phyloP scores from a whole-genome alignment of 92 coral and sea anemone genomes.

The Bergia sp. region DNA sequence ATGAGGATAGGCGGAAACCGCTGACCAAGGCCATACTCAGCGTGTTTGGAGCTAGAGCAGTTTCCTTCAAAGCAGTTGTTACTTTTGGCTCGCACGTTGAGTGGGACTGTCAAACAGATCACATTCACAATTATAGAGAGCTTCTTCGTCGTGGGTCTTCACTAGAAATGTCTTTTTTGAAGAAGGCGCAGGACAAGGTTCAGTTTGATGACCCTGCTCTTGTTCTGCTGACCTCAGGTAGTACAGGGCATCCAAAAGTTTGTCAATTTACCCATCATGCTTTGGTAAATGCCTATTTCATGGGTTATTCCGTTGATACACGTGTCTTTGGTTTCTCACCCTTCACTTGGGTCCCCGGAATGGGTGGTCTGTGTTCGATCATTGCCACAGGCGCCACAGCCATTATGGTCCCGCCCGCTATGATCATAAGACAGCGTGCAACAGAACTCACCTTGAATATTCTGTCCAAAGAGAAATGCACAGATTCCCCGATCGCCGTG shows the following conservation, averaged over 20 bases:
- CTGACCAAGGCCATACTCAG: not conserved
- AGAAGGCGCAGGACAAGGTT: not conserved
- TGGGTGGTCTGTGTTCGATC: not conserved
- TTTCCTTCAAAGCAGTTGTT: not conserved
- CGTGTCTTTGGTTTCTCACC: conserved; percentile 2
- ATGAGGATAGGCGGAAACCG: not conserved
- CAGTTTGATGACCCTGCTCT: conserved; percentile 31
- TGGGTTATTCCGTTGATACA: not conserved
- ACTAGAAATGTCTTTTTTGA: not conserved
- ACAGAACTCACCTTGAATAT: not conserved
- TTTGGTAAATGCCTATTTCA: not conserved
- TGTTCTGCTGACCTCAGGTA: conserved; percentile 3
- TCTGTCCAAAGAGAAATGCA: conserved; percentile 2
- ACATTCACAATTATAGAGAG: not conserved
- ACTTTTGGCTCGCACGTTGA: not conserved
- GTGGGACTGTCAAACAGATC: not conserved
- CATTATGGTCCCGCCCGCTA: not conserved
- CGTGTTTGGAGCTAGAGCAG: not conserved
- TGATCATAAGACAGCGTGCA: not conserved
- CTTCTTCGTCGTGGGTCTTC: not conserved
- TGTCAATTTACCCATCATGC: conserved; percentile 10
- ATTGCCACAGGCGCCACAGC: not conserved
- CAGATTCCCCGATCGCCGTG: not conserved
- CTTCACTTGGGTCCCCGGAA: conserved; percentile 19
- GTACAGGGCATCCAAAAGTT: conserved; percentile 2